Evolutionary conservation across 2,888 invertebrate species (phyloP).

Genomic region (Petrolisthes manimaculis): DNA sequence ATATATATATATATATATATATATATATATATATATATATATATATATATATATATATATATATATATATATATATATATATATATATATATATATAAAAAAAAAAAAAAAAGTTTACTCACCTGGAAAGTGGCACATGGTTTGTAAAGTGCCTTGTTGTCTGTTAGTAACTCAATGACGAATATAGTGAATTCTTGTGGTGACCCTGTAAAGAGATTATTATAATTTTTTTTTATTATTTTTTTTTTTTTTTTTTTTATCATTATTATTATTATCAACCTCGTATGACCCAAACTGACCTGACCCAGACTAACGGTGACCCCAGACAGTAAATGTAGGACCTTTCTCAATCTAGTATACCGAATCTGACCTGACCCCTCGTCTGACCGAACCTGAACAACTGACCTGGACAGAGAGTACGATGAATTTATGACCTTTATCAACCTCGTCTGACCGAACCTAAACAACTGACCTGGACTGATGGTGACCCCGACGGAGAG

Average conservation of each 20-base stretch:
- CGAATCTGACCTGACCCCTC: too few relatives aligned
- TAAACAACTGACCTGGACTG: slow-evolving; percentile 66
- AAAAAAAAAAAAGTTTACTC: not conserved
- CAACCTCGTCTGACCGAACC: not conserved
- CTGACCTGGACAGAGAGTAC: not conserved
- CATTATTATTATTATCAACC: too few relatives aligned
- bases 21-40: slow-evolving; percentile 24
- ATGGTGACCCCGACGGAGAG: slow-evolving; percentile 68
- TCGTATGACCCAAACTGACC: too few relatives aligned
- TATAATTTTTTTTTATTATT: too few relatives aligned
- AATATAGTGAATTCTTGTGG: slow-evolving; percentile 67
- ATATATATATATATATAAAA: not conserved
- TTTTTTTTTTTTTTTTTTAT: too few relatives aligned
- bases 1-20: slow-evolving; percentile 21
- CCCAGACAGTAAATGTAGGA: too few relatives aligned
- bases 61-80: too few relatives aligned
- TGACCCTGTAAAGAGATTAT: slow-evolving; percentile 47
- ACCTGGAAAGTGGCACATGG: slow-evolving; percentile 68
- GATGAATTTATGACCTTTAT: not conserved
- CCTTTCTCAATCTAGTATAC: too few relatives aligned
- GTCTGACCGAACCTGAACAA: too few relatives aligned
- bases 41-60: slow-evolving; percentile 23
- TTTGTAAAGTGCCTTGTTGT: slow-evolving; percentile 67
- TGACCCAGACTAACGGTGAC: too few relatives aligned
- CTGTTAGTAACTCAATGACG: slow-evolving; percentile 67